These are phyloP conservation scores for Paguma larvata DNA, from an alignment of 2,797 vertebrate species.

Conservation along the genomic window DNA sequence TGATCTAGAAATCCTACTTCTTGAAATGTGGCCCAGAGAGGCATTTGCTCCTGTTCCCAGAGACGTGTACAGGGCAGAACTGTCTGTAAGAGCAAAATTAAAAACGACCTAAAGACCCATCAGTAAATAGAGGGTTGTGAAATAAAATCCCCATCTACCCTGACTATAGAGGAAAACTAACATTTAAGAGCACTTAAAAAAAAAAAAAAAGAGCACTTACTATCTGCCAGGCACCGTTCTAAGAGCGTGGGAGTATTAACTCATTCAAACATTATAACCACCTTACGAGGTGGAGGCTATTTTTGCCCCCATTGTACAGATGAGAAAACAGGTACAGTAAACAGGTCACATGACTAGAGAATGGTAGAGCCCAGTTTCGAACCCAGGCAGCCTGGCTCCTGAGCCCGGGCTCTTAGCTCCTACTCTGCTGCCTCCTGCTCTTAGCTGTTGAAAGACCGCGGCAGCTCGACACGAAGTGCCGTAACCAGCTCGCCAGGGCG, in stretches of 20 bases:
- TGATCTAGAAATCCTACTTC: constrained; percentile 68
- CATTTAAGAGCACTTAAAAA: not conserved
- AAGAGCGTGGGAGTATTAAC: not conserved
- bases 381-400: not conserved
- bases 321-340: not conserved
- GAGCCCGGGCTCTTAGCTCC: not conserved
- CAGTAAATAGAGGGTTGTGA: not conserved
- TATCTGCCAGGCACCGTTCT: not conserved
- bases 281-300: not conserved
- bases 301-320: not conserved
- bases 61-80: not conserved
- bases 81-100: not conserved
- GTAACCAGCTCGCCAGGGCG: not conserved
- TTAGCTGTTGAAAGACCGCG: not conserved
- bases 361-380: not conserved
- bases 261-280: not conserved
- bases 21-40: constrained; percentile 3
- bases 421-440: not conserved
- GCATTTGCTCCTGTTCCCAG: not conserved
- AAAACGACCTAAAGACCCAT: not conserved
- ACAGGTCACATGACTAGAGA: not conserved
- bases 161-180: not conserved
- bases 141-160: not conserved
- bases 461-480: not conserved
- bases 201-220: not conserved